phyloP scores from a whole-genome alignment of 2,888 invertebrate species.

The Palloptera scutellata region DNA sequence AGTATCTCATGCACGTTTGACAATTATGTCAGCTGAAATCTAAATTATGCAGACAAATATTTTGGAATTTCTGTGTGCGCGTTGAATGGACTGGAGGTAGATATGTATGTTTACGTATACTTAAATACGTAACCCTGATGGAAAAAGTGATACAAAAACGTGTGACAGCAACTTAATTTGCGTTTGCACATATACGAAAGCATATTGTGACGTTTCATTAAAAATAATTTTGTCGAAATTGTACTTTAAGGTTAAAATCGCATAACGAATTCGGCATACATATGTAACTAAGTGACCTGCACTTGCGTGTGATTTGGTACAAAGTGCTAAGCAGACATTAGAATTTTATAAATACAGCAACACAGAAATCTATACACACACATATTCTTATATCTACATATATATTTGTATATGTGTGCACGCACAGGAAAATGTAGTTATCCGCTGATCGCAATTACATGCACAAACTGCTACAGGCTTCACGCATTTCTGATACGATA shows the following conservation, averaged over 20 bases:
- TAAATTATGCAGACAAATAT: too few relatives aligned
- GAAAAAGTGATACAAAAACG: not conserved
- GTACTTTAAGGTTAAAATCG: slow-evolving; percentile 6
- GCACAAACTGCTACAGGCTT: slow-evolving; percentile 18
- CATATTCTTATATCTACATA: not conserved
- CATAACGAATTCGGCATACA: slow-evolving; percentile 9
- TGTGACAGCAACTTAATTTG: not conserved
- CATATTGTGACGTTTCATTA: slow-evolving; percentile 12
- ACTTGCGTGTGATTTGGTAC: not conserved
- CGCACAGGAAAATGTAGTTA: slow-evolving; percentile 11
- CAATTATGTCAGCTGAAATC: too few relatives aligned
- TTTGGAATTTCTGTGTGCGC: too few relatives aligned
- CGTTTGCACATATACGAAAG: not conserved
- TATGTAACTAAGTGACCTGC: not conserved
- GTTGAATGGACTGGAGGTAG: too few relatives aligned
- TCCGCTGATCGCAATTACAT: slow-evolving; percentile 22
- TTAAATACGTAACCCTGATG: not conserved
- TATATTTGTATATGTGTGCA: not conserved
- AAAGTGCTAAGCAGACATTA: not conserved
- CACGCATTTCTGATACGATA: slow-evolving; percentile 18
- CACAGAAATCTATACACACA: slow-evolving; percentile 16
- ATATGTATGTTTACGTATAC: too few relatives aligned
- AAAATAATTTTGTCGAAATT: slow-evolving; percentile 12
- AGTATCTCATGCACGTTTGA: too few relatives aligned
- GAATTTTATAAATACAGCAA: not conserved